Percentiles rank a stretch among this genome's conserved stretches.
Evolutionary conservation across 2,797 vertebrate species (phyloP).

Genomic region (Poecilia wingei): DNA sequence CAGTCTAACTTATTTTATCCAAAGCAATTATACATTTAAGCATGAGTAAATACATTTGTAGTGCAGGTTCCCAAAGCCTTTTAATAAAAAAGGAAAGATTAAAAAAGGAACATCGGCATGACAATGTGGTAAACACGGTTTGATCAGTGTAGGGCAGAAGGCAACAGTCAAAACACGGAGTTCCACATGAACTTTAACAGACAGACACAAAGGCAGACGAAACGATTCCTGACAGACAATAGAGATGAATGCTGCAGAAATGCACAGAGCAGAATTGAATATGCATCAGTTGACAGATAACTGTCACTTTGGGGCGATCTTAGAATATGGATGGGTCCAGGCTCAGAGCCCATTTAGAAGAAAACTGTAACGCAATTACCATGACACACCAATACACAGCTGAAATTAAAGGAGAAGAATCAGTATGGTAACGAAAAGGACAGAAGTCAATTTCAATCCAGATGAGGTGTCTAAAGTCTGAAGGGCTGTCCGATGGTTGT

Average conservation of each 20-base stretch:
- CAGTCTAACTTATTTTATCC: not conserved
- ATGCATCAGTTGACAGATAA: conserved; percentile 75
- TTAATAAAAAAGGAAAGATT: conserved; percentile 24
- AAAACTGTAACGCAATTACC: conserved; percentile 76
- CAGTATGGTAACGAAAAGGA: conserved; percentile 66
- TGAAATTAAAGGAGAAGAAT: conserved; percentile 74
- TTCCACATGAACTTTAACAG: not conserved
- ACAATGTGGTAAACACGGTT: conserved; percentile 24
- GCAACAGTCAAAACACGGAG: conserved; percentile 23
- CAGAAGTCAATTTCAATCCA: conserved; percentile 74
- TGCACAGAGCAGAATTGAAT: conserved; percentile 41
- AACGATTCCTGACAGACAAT: conserved; percentile 15
- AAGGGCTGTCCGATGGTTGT: conserved; percentile 32
- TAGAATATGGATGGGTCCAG: conserved; percentile 67
- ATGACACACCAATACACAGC: conserved; percentile 74
- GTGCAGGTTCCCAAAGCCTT: not conserved
- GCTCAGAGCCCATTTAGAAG: conserved; percentile 66
- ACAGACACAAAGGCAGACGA: not conserved
- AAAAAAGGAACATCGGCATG: conserved; percentile 30
- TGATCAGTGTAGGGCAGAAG: conserved; percentile 22
- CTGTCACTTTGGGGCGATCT: conserved; percentile 63
- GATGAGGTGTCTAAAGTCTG: conserved; percentile 29
- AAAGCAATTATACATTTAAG: not conserved
- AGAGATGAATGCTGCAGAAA: conserved; percentile 45
- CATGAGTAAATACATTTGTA: not conserved